Evolutionary conservation across 1,140 invertebrate genomes (phyloP), one percentile per base, ranked within the genome.

Genomic region (Diorhabda carinulata): DNA sequence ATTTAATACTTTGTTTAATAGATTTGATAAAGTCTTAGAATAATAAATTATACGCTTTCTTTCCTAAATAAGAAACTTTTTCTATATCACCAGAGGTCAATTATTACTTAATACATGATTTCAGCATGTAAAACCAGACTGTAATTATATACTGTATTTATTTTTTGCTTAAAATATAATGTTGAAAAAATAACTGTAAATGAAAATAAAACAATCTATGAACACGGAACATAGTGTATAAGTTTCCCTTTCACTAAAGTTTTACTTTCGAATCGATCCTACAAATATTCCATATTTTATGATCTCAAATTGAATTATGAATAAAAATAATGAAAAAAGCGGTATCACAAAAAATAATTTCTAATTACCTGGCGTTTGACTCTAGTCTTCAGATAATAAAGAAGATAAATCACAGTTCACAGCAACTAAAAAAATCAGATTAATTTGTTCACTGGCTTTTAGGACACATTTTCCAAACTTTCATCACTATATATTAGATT

Each of bases 391-490:
- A 10, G 41, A 9, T n/a, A 60, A 42, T 10, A 60, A 42, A 60
- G 45, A 25, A 59, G 44, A 67, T 6, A 59, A 60, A 67, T 67
- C 65, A 67, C 65, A 67, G 44, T 43, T 67, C 57, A 67, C 65
- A 57, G 60, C 41, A 57, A 67, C 58, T 60, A 7, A 41, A 67
- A 67, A 44, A 60, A 10, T 43, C 58, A 9, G n/a, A 7, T 43
- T 7, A 43, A 43, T 43, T 8, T 10, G 44, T 43, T n/a, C 61
- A 62, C 61, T 59, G 10, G 42, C 10, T n/a, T 43, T 43, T 62
- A 62, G 25, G 43, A 25, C 61, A 45, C 61, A 64, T 64, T 64
- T 60, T 60, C 42, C 52, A 47, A 62, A 62, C 9, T 43, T 62
- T 44, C 5, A 62, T 62, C 61, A 62, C 61, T 9, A 8, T 43